These are phyloP conservation scores for Drosophila macrospina DNA, from an alignment of 2,888 invertebrate species.

Conservation along the genomic window DNA sequence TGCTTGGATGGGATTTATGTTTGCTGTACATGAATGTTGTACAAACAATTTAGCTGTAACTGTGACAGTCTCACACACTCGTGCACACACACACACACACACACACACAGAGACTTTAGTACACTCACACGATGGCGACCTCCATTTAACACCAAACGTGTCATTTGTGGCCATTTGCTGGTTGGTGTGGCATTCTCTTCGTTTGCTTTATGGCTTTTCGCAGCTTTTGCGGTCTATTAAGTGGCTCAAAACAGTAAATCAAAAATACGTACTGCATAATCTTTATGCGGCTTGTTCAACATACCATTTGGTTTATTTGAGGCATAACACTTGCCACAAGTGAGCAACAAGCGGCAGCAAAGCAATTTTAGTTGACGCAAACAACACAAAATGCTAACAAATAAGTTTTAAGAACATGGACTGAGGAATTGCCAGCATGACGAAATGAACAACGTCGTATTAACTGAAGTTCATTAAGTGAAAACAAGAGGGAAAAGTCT, in stretches of 20 bases:
- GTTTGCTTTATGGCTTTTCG: constrained; percentile 56
- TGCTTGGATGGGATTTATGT: constrained; percentile 68
- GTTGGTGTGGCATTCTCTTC: constrained; percentile 35
- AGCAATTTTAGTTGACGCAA: constrained; percentile 39
- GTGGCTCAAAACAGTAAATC: constrained; percentile 72
- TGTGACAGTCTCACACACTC: constrained; percentile 55
- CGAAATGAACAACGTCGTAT: constrained; percentile 28
- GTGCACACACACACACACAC: constrained; percentile 22
- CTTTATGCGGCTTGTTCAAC: constrained; percentile 62
- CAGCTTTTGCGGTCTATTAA: constrained; percentile 80
- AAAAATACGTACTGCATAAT: constrained; percentile 70
- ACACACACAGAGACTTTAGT: no score
- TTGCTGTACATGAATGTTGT: constrained; percentile 80
- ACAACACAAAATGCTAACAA: constrained; percentile 54
- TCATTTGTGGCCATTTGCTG: constrained; percentile 78
- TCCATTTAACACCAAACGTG: constrained; percentile 83
- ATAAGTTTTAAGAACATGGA: constrained; percentile 38
- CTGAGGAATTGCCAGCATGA: constrained; percentile 19
- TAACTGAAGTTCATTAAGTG: constrained; percentile 68
- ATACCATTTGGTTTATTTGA: constrained; percentile 56
- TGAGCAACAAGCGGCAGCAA: constrained; percentile 71
- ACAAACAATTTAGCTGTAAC: constrained; percentile 83
- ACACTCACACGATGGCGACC: constrained; percentile 54
- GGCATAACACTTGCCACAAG: constrained; percentile 43
- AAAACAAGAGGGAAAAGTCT: constrained; percentile 31